phyloP scores from a whole-genome alignment of 2,888 invertebrate genomes.

The Achlya flavicornis region DNA sequence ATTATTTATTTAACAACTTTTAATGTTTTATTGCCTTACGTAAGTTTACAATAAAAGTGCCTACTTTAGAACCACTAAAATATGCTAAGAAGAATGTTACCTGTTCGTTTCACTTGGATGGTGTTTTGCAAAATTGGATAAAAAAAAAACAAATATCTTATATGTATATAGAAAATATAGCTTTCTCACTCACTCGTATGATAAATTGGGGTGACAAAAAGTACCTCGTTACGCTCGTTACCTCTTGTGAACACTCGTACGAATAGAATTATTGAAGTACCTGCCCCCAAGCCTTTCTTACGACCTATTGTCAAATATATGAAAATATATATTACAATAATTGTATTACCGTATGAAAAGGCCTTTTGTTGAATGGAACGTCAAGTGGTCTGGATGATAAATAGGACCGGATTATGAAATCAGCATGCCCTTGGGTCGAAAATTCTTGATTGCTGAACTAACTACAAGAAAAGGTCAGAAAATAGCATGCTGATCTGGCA shows the following conservation, averaged over 20 bases:
- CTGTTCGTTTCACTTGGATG: too few relatives aligned
- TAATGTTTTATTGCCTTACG: too few relatives aligned
- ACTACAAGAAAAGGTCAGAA: too few relatives aligned
- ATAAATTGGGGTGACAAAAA: constrained; percentile 7
- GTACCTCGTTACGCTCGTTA: constrained; percentile 32
- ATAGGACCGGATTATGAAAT: not conserved
- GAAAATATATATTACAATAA: constrained; percentile 4
- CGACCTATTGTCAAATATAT: not conserved
- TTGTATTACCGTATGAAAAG: not conserved
- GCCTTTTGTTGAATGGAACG: constrained; percentile 1
- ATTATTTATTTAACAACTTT: too few relatives aligned
- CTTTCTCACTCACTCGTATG: not conserved
- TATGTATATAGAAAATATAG: not conserved
- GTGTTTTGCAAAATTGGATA: too few relatives aligned
- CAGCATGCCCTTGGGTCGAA: not conserved
- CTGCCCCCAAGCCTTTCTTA: constrained; percentile 14
- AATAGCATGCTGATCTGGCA: too few relatives aligned
- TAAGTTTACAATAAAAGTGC: too few relatives aligned
- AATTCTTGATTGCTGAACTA: not conserved
- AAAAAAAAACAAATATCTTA: too few relatives aligned
- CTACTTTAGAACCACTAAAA: too few relatives aligned
- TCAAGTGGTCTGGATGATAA: constrained; percentile 1
- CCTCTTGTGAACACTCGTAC: constrained; percentile 33
- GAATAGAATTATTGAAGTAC: constrained; percentile 40
- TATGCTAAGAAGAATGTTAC: too few relatives aligned